Percentiles rank a stretch among this genome's conserved stretches.
Conservation (phyloP, 2,797 vertebrate species). For the Anas bahamensis region DNA sequence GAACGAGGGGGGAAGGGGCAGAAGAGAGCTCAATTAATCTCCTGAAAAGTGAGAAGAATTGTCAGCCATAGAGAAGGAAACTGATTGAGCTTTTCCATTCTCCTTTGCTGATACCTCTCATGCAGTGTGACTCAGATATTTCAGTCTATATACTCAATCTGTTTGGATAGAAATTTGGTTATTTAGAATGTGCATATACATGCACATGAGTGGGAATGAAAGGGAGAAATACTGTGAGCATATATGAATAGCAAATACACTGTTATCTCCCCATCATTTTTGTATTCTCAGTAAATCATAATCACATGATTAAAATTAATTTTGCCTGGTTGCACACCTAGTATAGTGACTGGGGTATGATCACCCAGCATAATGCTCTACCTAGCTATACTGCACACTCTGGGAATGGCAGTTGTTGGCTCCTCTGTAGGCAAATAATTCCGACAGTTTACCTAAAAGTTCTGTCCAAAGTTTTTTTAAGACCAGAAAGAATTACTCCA, state of each 20-base stretch:
- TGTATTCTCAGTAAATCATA: neutral
- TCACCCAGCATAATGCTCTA: neutral
- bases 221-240: fast-evolving
- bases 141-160: neutral
- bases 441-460: neutral
- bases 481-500: neutral
- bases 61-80: neutral
- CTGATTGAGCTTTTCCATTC: neutral
- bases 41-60: neutral
- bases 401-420: neutral
- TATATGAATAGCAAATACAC: neutral
- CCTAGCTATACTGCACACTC: neutral
- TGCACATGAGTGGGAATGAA: neutral
- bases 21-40: neutral
- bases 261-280: neutral
- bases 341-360: neutral
- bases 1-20: neutral
- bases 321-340: neutral
- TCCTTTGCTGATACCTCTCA: neutral
- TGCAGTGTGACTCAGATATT: neutral
- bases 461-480: neutral
- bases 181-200: neutral
- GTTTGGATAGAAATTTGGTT: neutral
- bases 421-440: neutral
- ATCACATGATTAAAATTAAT: neutral